These are phyloP conservation scores for Acanthosepion pharaonis DNA, from an alignment of 2,888 invertebrate genomes.

Conservation along the genomic window DNA sequence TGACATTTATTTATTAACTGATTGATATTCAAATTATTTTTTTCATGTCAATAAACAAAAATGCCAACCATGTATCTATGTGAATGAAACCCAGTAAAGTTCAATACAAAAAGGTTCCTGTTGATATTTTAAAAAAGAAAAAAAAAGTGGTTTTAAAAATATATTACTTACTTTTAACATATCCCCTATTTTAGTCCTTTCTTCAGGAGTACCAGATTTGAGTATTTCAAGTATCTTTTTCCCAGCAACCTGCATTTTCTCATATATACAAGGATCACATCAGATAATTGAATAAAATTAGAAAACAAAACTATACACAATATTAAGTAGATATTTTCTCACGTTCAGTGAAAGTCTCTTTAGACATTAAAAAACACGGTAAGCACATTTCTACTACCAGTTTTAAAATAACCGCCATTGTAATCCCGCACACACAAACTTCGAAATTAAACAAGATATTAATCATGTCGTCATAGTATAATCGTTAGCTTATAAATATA, in stretches of 20 bases:
- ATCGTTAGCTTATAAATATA: background rate
- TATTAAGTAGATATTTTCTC: background rate
- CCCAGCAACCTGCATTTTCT: background rate
- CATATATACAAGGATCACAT: background rate
- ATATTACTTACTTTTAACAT: background rate
- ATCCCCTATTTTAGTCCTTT: background rate
- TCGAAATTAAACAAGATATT: background rate
- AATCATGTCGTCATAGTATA: background rate
- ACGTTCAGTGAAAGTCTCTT: background rate
- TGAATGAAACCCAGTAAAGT: too few species aligned
- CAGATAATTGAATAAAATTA: background rate
- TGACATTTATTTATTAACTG: too few species aligned
- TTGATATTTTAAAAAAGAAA: background rate
- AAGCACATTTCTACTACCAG: background rate
- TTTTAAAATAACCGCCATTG: conserved; percentile 41
- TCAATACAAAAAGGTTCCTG: background rate
- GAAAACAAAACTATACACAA: background rate
- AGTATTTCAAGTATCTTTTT: background rate
- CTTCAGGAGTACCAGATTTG: background rate
- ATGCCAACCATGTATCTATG: too few species aligned
- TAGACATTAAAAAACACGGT: background rate
- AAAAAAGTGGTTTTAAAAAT: background rate
- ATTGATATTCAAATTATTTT: too few species aligned
- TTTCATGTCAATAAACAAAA: too few species aligned
- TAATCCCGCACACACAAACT: background rate